Percentiles rank a stretch among this genome's conserved stretches.
phyloP scores from a whole-genome alignment of 2,888 invertebrate species.

The Lutraria lutraria region DNA sequence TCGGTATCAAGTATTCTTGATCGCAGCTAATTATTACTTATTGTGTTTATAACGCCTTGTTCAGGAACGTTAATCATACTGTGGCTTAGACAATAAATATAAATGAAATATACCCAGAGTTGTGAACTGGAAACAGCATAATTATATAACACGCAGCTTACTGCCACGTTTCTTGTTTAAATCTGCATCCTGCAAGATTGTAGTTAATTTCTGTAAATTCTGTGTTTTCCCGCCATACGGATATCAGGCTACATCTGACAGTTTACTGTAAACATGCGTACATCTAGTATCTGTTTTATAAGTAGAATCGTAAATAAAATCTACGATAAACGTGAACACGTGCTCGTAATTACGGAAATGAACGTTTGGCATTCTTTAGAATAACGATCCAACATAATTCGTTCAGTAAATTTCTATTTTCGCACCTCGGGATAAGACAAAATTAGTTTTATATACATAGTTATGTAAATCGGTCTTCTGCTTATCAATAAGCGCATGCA shows the following conservation, averaged over 20 bases:
- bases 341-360: neutral
- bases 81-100: too few relatives aligned
- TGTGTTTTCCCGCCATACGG: neutral
- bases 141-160: too few relatives aligned
- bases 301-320: slow-evolving; percentile 14
- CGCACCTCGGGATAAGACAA: neutral
- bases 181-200: neutral
- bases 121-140: too few relatives aligned
- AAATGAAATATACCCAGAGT: too few relatives aligned
- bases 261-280: neutral
- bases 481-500: neutral
- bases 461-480: neutral
- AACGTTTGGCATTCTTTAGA: neutral
- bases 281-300: neutral
- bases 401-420: neutral
- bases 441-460: neutral
- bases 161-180: neutral
- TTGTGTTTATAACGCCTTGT: too few relatives aligned
- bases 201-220: neutral
- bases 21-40: too few relatives aligned
- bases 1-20: too few relatives aligned
- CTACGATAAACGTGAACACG: neutral
- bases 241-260: neutral
- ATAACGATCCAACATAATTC: neutral
- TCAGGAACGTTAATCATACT: too few relatives aligned